Conservation (phyloP, 2,888 invertebrate species). For the Pristionchus japonicus region DNA sequence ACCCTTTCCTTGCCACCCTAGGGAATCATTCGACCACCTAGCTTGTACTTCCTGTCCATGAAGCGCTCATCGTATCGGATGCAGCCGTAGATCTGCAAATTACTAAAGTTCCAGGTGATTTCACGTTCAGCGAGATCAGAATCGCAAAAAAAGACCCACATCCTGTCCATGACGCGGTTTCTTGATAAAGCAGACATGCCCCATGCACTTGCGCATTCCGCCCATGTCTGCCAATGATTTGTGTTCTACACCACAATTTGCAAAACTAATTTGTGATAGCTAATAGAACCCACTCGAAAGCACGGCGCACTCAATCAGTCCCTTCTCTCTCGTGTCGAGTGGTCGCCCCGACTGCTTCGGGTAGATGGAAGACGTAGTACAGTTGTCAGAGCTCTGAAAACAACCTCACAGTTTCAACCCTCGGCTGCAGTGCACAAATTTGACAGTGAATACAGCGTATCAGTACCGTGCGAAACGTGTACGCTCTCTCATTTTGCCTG, state of each 20-base stretch:
- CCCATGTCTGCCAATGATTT: not conserved
- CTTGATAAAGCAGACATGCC: not conserved
- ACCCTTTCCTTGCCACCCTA: rapidly evolving
- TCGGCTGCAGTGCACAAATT: too few species aligned
- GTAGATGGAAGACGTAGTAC: not conserved
- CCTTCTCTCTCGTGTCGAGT: not conserved
- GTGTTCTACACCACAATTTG: not conserved
- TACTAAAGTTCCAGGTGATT: too few species aligned
- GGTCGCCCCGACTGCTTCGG: not conserved
- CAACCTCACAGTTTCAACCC: too few species aligned
- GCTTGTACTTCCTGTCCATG: not conserved
- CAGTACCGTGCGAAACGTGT: too few species aligned
- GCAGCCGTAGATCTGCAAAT: not conserved
- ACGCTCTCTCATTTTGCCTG: too few species aligned
- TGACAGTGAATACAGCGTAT: too few species aligned
- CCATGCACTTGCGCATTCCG: not conserved
- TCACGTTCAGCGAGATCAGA: too few species aligned
- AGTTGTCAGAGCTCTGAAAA: not conserved
- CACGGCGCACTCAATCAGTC: not conserved
- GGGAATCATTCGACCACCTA: not conserved
- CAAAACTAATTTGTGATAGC: not conserved
- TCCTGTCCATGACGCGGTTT: not conserved
- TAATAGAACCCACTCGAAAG: not conserved
- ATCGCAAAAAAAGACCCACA: not conserved
- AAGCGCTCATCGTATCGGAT: not conserved